Percentiles rank a stretch among this genome's conserved stretches.
Evolutionary conservation across 1,140 invertebrate species (phyloP).

Genomic region (Drosophila jambulina): DNA sequence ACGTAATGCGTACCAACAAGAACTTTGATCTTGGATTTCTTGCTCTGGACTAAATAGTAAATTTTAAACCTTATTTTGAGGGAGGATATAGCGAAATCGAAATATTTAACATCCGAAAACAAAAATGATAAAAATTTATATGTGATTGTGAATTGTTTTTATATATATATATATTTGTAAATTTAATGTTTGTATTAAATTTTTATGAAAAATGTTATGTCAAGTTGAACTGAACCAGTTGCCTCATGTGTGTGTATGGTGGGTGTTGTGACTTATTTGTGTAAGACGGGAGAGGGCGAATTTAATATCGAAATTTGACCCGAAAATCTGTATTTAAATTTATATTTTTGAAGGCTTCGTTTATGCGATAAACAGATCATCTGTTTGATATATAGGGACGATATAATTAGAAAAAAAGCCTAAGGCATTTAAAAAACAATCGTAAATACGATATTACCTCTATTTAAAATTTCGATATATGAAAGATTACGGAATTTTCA

Average conservation of each 20-base stretch:
- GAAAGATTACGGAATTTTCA: no score
- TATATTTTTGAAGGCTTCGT: no score
- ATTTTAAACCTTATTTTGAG: constrained; percentile 79
- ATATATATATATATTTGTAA: constrained; percentile 81
- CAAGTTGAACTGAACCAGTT: constrained; percentile 62
- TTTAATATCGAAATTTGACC: no score
- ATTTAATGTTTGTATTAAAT: constrained; percentile 83
- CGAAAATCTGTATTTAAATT: no score
- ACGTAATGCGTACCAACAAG: constrained; percentile 48
- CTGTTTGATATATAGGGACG: no score
- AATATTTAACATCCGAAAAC: constrained; percentile 80
- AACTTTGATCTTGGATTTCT: constrained; percentile 80
- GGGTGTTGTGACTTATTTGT: constrained; percentile 1
- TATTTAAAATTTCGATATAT: no score
- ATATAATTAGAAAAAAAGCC: no score
- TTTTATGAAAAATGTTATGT: constrained; percentile 83
- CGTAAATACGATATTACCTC: no score
- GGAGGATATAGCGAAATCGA: constrained; percentile 76
- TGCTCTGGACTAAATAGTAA: constrained; percentile 77
- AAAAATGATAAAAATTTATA: constrained; percentile 81
- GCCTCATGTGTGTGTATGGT: neutral
- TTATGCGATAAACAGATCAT: no score
- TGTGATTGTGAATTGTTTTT: constrained; percentile 82
- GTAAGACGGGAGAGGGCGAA: no score
- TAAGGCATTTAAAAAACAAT: no score